These are phyloP conservation scores for Drosophila ercepeae DNA, from an alignment of 1,140 invertebrate species.

Conservation along the genomic window DNA sequence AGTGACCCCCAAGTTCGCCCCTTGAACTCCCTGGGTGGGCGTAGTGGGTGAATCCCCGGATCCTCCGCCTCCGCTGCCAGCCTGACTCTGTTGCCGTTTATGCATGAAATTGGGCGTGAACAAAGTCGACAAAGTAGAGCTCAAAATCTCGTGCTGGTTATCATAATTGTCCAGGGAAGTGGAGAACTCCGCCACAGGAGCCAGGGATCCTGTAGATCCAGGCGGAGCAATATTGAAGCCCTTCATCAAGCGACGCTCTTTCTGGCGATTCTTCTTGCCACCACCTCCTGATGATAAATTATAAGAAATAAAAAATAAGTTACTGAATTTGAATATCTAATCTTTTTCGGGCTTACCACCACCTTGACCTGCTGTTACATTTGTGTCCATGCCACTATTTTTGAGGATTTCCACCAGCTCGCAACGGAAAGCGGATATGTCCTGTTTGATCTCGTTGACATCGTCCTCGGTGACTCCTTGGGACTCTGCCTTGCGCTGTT, in stretches of 20 bases:
- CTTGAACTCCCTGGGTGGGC: slow-evolving; percentile 35
- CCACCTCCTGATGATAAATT: slow-evolving; percentile 87
- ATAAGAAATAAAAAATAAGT: slow-evolving; percentile 3
- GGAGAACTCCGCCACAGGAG: slow-evolving; percentile 90
- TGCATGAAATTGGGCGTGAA: slow-evolving; percentile 84
- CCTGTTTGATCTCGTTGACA: slow-evolving; percentile 99
- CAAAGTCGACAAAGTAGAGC: slow-evolving; percentile 72
- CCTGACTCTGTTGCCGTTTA: slow-evolving; percentile 61
- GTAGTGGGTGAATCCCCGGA: slow-evolving; percentile 61
- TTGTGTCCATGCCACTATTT: slow-evolving; percentile 96
- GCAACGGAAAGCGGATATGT: slow-evolving; percentile 97
- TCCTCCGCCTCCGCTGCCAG: slow-evolving; percentile 26
- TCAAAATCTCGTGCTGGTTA: slow-evolving; percentile 77
- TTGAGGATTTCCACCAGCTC: slow-evolving; percentile 98
- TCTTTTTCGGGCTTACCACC: slow-evolving; percentile 68
- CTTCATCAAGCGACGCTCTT: slow-evolving; percentile 96
- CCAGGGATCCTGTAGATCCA: slow-evolving; percentile 86
- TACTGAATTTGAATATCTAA: not conserved
- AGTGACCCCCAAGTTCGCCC: slow-evolving; percentile 6
- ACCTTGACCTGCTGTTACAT: slow-evolving; percentile 88
- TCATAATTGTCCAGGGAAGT: slow-evolving; percentile 88
- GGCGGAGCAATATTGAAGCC: slow-evolving; percentile 95
- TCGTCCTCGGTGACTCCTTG: slow-evolving; percentile 99
- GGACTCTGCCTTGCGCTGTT: slow-evolving; percentile 96
- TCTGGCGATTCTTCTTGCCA: slow-evolving; percentile 96